Percentiles rank a stretch among this genome's conserved stretches.
Evolutionary conservation across 2,797 vertebrate species (phyloP).

Genomic region (Semaprochilodus insignis): DNA sequence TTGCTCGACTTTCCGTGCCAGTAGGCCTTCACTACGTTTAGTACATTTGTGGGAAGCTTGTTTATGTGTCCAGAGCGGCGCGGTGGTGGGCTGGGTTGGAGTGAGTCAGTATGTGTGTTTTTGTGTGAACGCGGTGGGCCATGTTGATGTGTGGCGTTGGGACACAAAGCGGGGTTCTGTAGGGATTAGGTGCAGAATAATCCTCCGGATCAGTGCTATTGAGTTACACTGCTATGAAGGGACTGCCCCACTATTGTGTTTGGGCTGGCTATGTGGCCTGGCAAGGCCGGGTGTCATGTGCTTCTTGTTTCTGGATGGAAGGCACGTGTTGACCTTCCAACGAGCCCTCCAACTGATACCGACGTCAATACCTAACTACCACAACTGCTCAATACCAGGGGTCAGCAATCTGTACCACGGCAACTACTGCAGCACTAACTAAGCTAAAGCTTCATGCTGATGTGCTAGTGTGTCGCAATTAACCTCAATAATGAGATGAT

Average conservation of each 20-base stretch:
- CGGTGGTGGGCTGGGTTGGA: neutral
- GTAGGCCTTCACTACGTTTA: neutral
- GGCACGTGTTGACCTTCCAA: constrained; percentile 33
- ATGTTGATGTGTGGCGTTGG: constrained; percentile 14
- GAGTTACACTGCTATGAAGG: constrained; percentile 34
- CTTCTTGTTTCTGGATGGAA: constrained; percentile 42
- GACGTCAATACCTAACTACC: neutral
- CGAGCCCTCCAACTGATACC: neutral
- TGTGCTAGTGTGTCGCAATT: neutral
- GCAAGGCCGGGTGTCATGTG: constrained; percentile 17
- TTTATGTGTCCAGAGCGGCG: neutral
- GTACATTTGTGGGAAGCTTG: neutral
- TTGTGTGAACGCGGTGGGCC: constrained; percentile 32
- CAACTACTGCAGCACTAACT: neutral
- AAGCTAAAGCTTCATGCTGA: neutral
- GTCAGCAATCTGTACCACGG: neutral
- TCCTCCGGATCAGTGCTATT: constrained; percentile 42
- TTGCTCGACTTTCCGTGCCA: no score
- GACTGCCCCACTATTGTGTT: constrained; percentile 35
- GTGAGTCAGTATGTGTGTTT: neutral
- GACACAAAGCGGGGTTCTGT: constrained; percentile 51
- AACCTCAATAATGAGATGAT: neutral
- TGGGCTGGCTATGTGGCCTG: constrained; percentile 17
- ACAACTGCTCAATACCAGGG: neutral
- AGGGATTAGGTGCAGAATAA: constrained; percentile 46